Evolutionary conservation across 2,888 invertebrate genomes (phyloP).

Genomic region (Encarsia formosa): DNA sequence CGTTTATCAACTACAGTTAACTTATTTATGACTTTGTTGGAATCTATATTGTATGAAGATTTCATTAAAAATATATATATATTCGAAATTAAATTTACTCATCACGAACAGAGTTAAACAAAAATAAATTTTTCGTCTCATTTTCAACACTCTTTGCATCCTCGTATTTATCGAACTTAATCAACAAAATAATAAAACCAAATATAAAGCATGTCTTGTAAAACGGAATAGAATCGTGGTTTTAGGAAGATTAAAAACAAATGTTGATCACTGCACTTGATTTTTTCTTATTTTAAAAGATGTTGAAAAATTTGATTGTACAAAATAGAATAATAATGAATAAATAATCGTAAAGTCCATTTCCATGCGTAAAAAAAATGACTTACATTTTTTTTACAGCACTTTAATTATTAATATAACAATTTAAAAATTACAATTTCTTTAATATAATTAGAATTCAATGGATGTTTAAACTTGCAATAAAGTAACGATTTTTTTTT

Average conservation of each 20-base stretch:
- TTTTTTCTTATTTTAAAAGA: conserved; percentile 8
- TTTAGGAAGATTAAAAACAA: conserved; percentile 22
- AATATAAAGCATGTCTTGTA: conserved; percentile 18
- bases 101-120: too few species aligned
- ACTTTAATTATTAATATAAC: conserved; percentile 21
- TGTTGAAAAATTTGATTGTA: conserved; percentile 14
- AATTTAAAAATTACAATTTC: conserved; percentile 23
- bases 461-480: conserved; percentile 22
- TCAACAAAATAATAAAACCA: too few species aligned
- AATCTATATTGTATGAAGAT: too few species aligned
- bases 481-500: conserved; percentile 24
- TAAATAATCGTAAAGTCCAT: conserved; percentile 5
- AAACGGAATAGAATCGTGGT: conserved; percentile 18
- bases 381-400: conserved; percentile 6
- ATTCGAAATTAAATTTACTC: too few species aligned
- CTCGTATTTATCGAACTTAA: not conserved
- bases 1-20: too few species aligned
- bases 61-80: too few species aligned
- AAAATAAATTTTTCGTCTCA: conserved; percentile 5
- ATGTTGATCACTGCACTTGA: conserved; percentile 16
- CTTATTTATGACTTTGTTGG: too few species aligned
- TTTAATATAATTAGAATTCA: conserved; percentile 22
- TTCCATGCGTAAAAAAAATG: conserved; percentile 11
- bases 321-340: conserved; percentile 10
- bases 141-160: not conserved